Evolutionary conservation across 2,888 invertebrate species (phyloP), one percentile per base, ranked within the genome.

Genomic region (Synanthedon myopaeformis): DNA sequence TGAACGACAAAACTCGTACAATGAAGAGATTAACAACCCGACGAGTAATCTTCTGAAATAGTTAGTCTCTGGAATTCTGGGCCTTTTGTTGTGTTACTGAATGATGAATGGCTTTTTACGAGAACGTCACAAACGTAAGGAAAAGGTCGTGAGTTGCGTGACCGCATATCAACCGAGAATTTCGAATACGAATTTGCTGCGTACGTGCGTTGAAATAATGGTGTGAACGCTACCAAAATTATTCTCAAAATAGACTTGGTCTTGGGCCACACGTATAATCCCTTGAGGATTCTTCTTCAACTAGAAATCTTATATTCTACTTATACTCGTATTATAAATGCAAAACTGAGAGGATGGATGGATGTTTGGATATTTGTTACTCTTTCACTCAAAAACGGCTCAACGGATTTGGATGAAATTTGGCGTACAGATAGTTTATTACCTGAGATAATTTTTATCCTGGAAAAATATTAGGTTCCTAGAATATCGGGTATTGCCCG

Each of bases 121-220:
- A 56, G 59, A 63, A 63, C 58, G 58, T 59, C 60, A 62, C 57
- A 59, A 54, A 49, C 35, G 49, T 49, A 54, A 57, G 56, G 58
- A 55, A 58, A 53, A 56, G 28, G 67, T 71, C 76, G 76, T 75
- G 74, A 64, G 62, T 64, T 59, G 64, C 75, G 76, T 76, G 81
- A 79, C 78, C 76, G 73, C 76, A 74, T 72, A 72, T 77, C 74
- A 74, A 73, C 64, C 69, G 74, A 67, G 79, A 78, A 77, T 76
- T 49, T 76, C 70, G 65, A 63, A 72, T 69, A 70, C 74, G 72
- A 79, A 13, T 80, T 78, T 70, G 69, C 63, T 64, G 64, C 59
- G 67, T 76, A 79, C 79, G 81, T 79, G 82, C 82, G 74, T 82
- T 74, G 78, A 81, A 76, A 75, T 66, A 64, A 52, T 51, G 41